Evolutionary conservation across 2,113 vertebrate genomes (phyloP).

Genomic region (Hyla sarda): DNA sequence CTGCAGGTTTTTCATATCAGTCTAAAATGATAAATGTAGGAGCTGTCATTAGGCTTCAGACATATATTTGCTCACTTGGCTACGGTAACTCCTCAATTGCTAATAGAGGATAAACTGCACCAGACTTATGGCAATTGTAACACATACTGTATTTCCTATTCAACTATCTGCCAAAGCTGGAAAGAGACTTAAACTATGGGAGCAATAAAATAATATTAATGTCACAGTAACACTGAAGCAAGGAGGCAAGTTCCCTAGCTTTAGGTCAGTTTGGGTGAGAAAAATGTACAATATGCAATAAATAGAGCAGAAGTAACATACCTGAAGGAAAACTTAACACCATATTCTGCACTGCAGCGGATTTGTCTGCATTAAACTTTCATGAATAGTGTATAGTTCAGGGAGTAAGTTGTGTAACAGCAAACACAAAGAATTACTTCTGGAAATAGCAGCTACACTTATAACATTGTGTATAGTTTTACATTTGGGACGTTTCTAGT

Average conservation of each 20-base stretch:
- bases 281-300: background rate
- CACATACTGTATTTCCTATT: too few species aligned
- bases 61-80: background rate
- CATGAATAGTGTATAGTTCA: conserved; percentile 3
- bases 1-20: too few species aligned
- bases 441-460: background rate
- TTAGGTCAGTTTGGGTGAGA: conserved; percentile 13
- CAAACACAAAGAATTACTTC: background rate
- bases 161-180: background rate
- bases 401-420: background rate
- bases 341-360: conserved; percentile 5
- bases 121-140: background rate
- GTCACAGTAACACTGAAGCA: background rate
- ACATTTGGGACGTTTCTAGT: too few species aligned
- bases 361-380: conserved; percentile 18
- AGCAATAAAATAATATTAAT: background rate
- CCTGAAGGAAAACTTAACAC: background rate
- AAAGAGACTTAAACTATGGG: background rate
- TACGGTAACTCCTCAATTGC: background rate
- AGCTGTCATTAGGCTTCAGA: background rate
- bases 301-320: conserved; percentile 21
- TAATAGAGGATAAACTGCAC: background rate
- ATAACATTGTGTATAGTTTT: background rate
- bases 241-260: background rate
- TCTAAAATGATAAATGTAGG: background rate